phyloP scores from a whole-genome alignment of 2,113 vertebrate genomes.

The Mystacornis crossleyi region DNA sequence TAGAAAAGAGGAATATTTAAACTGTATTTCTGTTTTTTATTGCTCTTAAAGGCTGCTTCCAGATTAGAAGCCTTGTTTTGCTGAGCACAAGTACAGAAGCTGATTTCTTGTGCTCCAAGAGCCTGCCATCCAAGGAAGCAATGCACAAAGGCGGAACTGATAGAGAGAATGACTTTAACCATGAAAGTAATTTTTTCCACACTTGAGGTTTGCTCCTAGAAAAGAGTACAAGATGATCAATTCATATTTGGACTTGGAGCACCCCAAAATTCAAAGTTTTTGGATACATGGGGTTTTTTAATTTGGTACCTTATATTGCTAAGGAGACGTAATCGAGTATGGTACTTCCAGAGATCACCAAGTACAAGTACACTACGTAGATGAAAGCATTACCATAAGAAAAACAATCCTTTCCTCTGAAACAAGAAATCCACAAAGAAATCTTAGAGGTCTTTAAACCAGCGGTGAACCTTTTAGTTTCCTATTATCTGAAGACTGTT shows the following conservation, averaged over 20 bases:
- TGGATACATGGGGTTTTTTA: rapidly evolving
- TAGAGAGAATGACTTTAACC: not conserved
- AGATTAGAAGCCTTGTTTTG: not conserved
- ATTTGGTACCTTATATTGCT: not conserved
- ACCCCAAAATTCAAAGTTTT: not conserved
- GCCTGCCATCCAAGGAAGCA: not conserved
- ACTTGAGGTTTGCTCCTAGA: not conserved
- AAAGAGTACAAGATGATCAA: not conserved
- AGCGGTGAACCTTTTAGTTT: not conserved
- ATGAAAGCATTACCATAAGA: not conserved
- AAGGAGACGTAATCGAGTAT: not conserved
- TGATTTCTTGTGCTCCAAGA: not conserved
- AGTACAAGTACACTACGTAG: not conserved
- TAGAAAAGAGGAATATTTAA: not conserved
- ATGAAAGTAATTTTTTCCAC: not conserved
- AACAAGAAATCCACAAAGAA: not conserved
- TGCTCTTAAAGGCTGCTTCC: not conserved
- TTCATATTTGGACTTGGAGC: not conserved
- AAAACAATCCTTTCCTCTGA: not conserved
- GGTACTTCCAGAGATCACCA: not conserved
- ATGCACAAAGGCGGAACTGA: not conserved
- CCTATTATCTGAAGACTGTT: not conserved
- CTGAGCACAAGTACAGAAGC: not conserved
- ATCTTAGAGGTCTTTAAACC: not conserved
- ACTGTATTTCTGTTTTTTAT: not conserved